phyloP scores from a whole-genome alignment of 2,888 invertebrate species.

The Hydriomena furcata region DNA sequence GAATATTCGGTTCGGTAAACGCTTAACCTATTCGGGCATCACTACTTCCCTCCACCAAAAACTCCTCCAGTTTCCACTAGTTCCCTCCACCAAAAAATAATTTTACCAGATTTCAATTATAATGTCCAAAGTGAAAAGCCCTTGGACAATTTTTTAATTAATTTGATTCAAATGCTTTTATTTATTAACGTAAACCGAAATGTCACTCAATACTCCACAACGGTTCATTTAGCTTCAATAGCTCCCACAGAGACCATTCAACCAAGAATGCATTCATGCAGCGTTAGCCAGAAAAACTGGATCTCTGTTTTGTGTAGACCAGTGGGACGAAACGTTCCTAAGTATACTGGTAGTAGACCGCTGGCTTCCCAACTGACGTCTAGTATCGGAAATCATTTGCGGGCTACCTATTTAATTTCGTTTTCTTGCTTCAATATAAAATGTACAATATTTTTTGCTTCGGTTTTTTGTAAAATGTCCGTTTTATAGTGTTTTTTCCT shows the following conservation, averaged over 20 bases:
- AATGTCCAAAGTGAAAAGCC: too few relatives aligned
- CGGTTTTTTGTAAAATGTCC: constrained; percentile 8
- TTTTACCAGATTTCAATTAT: too few relatives aligned
- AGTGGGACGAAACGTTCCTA: background rate
- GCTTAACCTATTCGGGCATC: too few relatives aligned
- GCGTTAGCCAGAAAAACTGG: constrained; percentile 31
- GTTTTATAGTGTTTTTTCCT: too few relatives aligned
- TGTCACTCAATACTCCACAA: constrained; percentile 31
- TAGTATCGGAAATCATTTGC: constrained; percentile 25
- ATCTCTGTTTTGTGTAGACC: constrained; percentile 4
- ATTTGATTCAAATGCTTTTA: constrained; percentile 2
- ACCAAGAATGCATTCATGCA: constrained; percentile 48
- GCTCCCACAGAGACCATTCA: constrained; percentile 48
- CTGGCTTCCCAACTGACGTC: constrained; percentile 23
- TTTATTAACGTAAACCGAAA: constrained; percentile 2
- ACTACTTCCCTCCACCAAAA: too few relatives aligned
- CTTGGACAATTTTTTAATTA: background rate
- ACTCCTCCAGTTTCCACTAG: too few relatives aligned
- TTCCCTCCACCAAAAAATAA: too few relatives aligned
- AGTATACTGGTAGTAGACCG: constrained; percentile 19
- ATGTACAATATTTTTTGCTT: constrained; percentile 9
- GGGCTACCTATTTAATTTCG: constrained; percentile 17
- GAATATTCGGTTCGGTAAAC: too few relatives aligned
- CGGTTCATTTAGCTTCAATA: constrained; percentile 46
- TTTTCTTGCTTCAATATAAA: constrained; percentile 12